phyloP scores from a whole-genome alignment of 2,797 vertebrate genomes.

The Danio kyathit region DNA sequence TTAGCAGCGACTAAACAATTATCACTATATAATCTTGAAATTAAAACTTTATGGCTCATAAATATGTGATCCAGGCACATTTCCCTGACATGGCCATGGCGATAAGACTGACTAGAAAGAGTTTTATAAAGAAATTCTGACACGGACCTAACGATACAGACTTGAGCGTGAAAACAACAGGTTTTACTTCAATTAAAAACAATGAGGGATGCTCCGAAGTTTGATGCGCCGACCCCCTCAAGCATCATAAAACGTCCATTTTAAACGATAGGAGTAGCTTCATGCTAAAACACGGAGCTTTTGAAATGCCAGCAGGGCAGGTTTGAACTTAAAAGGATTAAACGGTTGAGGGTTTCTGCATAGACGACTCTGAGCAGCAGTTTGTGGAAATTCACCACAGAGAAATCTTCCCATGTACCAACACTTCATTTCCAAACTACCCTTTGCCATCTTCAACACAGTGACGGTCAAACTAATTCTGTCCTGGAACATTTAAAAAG shows the following conservation, averaged over 20 bases:
- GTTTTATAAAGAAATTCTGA: slow-evolving; percentile 3
- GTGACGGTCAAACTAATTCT: slow-evolving; percentile 38
- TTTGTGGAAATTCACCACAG: slow-evolving; percentile 6
- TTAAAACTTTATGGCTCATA: slow-evolving; percentile 23
- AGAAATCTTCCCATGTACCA: neutral
- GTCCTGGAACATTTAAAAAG: slow-evolving; percentile 44
- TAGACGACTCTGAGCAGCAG: slow-evolving; percentile 49
- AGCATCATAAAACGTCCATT: neutral
- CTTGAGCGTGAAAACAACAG: slow-evolving; percentile 36
- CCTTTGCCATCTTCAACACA: slow-evolving; percentile 38
- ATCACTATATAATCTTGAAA: neutral
- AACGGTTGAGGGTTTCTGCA: slow-evolving; percentile 45
- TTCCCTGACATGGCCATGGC: slow-evolving; percentile 9
- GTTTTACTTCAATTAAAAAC: slow-evolving; percentile 45
- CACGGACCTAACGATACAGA: neutral
- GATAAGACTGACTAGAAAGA: neutral
- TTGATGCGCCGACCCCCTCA: neutral
- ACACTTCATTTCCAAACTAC: slow-evolving; percentile 8
- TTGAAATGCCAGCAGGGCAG: slow-evolving; percentile 10
- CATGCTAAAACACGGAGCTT: neutral
- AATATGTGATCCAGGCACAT: slow-evolving; percentile 28
- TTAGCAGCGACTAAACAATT: neutral
- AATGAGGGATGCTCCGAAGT: neutral
- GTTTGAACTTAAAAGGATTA: slow-evolving; percentile 31
- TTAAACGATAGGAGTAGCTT: neutral